phyloP scores from a whole-genome alignment of 2,797 vertebrate genomes.

The Rhabdomys pumilio region DNA sequence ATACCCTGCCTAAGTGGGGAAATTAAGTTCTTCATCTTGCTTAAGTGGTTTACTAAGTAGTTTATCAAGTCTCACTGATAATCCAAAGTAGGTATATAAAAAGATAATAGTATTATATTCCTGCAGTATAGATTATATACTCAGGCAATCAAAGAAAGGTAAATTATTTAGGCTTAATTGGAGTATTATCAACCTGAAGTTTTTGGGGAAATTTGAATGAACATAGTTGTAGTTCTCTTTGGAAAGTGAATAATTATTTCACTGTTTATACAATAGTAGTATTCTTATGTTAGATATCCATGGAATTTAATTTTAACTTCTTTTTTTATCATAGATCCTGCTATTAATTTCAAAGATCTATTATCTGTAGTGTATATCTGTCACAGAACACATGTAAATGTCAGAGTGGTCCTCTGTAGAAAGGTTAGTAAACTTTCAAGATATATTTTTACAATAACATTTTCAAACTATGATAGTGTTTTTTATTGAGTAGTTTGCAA shows the following conservation, averaged over 20 bases:
- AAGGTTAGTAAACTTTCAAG: conserved; percentile 92
- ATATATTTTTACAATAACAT: conserved; percentile 4
- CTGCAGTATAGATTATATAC: neutral
- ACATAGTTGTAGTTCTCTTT: neutral
- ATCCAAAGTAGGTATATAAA: neutral
- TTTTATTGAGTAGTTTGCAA: conserved; percentile 24
- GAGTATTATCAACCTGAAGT: neutral
- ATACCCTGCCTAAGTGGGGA: neutral
- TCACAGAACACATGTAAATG: conserved; percentile 92
- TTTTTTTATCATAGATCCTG: conserved; percentile 91
- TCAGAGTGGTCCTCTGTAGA: conserved; percentile 96
- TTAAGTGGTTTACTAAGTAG: conserved; percentile 40
- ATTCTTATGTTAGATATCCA: conserved; percentile 52
- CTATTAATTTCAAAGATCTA: conserved; percentile 97
- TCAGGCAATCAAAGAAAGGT: conserved; percentile 36
- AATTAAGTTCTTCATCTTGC: conserved; percentile 39
- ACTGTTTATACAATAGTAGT: conserved; percentile 49
- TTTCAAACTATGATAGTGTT: conserved; percentile 11
- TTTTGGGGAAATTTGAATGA: neutral
- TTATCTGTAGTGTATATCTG: conserved; percentile 96
- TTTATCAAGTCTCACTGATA: conserved; percentile 40
- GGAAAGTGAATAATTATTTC: conserved; percentile 57
- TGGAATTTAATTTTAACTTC: conserved; percentile 72
- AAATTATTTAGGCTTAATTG: conserved; percentile 24
- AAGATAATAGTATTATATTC: conserved; percentile 9